phyloP scores from a whole-genome alignment of 2,113 vertebrate species.

The Eptatretus burgeri region DNA sequence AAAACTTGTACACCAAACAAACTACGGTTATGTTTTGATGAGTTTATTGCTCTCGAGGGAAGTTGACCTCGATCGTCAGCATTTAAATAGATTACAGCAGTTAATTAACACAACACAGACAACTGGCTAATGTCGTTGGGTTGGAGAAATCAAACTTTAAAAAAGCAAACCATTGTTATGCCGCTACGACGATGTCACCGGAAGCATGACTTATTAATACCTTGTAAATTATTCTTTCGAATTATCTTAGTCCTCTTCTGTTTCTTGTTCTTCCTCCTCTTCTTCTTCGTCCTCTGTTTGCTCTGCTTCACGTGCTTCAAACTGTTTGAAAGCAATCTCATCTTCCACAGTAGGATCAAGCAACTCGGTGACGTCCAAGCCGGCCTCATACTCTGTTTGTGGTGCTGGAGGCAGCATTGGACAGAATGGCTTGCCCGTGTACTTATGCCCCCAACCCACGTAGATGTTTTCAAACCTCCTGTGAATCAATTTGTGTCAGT shows the following conservation, averaged over 20 bases:
- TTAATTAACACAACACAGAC: no score
- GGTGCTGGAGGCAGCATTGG: conserved; percentile 20
- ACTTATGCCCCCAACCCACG: conserved; percentile 72
- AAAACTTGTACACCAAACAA: no score
- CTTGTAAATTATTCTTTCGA: no score
- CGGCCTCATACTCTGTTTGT: conserved; percentile 28
- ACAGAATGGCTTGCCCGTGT: conserved; percentile 21
- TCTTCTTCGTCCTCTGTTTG: conserved; percentile 23
- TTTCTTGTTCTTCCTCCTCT: conserved; percentile 24
- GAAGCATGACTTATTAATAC: no score
- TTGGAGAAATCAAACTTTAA: no score
- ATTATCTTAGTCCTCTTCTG: conserved; percentile 20
- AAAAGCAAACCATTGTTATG: no score
- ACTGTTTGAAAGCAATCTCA: conserved; percentile 21
- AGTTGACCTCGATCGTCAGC: no score
- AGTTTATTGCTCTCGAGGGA: no score
- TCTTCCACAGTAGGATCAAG: conserved; percentile 41
- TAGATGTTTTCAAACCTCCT: conserved; percentile 60
- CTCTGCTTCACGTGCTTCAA: conserved; percentile 25
- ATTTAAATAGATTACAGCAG: no score
- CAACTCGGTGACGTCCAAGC: conserved; percentile 32
- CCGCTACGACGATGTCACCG: no score
- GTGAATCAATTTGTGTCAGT: neutral
- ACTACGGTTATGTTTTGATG: no score
- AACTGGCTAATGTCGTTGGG: no score